These are phyloP conservation scores for Rhogogaster chlorosoma DNA, from an alignment of 2,888 invertebrate genomes.

Conservation along the genomic window DNA sequence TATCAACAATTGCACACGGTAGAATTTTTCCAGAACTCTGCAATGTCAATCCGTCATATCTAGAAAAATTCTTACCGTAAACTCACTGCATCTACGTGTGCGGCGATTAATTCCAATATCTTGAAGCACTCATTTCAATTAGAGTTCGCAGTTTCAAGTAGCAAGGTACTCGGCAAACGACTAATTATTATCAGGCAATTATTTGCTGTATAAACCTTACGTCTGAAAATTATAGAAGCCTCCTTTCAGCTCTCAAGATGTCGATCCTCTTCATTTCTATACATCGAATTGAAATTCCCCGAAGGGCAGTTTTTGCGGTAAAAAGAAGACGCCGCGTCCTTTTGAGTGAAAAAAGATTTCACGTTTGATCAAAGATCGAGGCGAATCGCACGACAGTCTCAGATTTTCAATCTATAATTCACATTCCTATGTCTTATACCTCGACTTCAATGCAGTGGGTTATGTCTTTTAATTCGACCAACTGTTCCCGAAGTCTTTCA, in stretches of 20 bases:
- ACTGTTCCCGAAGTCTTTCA: constrained; percentile 15
- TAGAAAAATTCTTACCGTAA: background rate
- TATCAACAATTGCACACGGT: background rate
- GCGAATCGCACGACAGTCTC: background rate
- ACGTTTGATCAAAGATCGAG: background rate
- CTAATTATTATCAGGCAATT: constrained; percentile 22
- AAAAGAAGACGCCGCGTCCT: background rate
- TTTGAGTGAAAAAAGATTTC: background rate
- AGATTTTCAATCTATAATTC: background rate
- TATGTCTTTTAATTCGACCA: background rate
- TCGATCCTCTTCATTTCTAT: background rate
- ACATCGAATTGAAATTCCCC: background rate
- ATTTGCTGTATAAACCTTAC: background rate
- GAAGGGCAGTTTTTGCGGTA: background rate
- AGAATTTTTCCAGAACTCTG: background rate
- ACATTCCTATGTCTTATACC: background rate
- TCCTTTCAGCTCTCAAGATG: background rate
- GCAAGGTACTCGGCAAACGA: background rate
- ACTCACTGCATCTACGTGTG: background rate
- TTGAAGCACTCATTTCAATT: background rate
- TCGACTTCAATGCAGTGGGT: background rate
- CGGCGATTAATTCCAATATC: background rate
- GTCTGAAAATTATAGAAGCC: background rate
- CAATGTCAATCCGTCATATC: background rate
- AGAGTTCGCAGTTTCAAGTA: background rate